Base-by-base conservation (phyloP, 2,113 vertebrate genomes). In the Columbina picui region DNA sequence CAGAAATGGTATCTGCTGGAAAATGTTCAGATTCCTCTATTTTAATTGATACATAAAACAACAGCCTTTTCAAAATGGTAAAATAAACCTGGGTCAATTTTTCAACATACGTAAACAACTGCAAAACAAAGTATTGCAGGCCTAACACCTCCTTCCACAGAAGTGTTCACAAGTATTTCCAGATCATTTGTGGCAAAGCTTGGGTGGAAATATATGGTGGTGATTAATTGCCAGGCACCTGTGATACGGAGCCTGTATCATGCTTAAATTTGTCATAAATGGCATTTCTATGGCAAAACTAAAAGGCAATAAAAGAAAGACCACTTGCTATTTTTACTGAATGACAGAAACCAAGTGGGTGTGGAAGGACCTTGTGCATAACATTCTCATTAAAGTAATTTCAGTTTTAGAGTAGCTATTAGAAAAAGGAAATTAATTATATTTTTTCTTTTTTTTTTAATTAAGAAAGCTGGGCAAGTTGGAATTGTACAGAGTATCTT, bases 371-470 rank as follows among this genome's bases (percentile, higher is more conserved):
- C 34, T 47, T 75, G 39, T 92, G 70, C 15, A 65, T 34, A 70
- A 84, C 61, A 63, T 77, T 87, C 50, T 70, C 27, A 90, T 3
- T 93, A 56, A 93, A 94, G 75, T 12, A 14, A 80, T 94, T 94
- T 89, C 94, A 89, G 90, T 94, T 86, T 92, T 93, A 87, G 9
- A 83, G 34, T 25, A 91, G 59, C 23, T 85, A 84, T 83, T 52
- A 86, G 47, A 94, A 96, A 94, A 87, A 79, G 22, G 2, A 56
- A 79, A 84, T 69, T 45, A 41, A 79, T 60, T 49, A 17, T 18
- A 14, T 49, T 93, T 93, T 75, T 75, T 39, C 41, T 55, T 78
- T 47, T 55, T 78, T 47, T 89, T 49, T 68, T 32, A 73, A 56
- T 89, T 94, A 65, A 38, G 60, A 39, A 49, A 38, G 38, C 84